A percentile compares a stretch with the other conserved stretches of the same genome.
These are phyloP conservation scores for Pocota personata DNA, from an alignment of 2,888 invertebrate genomes.

Conservation along the genomic window DNA sequence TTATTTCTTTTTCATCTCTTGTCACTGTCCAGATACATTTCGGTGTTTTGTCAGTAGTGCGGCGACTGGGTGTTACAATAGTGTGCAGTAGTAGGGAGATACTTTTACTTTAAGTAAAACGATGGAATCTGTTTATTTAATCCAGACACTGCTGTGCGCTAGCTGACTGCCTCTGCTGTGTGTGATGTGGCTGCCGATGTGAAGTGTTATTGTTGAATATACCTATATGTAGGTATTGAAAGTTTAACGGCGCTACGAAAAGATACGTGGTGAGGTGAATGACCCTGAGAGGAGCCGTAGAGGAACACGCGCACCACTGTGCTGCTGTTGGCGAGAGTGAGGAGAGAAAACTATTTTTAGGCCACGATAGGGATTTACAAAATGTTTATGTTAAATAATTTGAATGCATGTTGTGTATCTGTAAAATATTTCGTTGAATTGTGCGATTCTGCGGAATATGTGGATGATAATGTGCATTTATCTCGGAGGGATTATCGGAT, in stretches of 20 bases:
- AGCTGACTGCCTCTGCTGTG: not conserved
- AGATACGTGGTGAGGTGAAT: slow-evolving; percentile 38
- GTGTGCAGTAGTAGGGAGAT: slow-evolving; percentile 18
- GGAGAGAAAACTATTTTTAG: slow-evolving; percentile 33
- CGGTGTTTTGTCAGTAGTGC: slow-evolving; percentile 12
- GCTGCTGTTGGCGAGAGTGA: not conserved
- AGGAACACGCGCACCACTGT: slow-evolving; percentile 20
- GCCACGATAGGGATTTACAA: not conserved
- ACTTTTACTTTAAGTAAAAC: slow-evolving; percentile 51
- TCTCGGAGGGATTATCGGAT: not conserved
- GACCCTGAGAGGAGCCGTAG: slow-evolving; percentile 22
- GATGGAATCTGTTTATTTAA: slow-evolving; percentile 56
- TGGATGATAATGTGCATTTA: not conserved
- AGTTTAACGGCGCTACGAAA: slow-evolving; percentile 47
- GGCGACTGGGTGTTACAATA: not conserved
- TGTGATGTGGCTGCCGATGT: slow-evolving; percentile 22
- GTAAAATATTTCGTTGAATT: not conserved
- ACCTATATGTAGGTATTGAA: no score
- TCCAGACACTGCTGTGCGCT: slow-evolving; percentile 29
- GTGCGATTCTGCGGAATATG: not conserved
- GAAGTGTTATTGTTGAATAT: slow-evolving; percentile 50
- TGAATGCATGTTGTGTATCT: slow-evolving; percentile 22
- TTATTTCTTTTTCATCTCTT: slow-evolving; percentile 16
- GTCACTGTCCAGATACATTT: slow-evolving; percentile 44
- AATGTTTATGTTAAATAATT: slow-evolving; percentile 37